Evolutionary conservation across 1,140 invertebrate species (phyloP), one percentile per base, ranked within the genome.

Genomic region (Eueides isabella): DNA sequence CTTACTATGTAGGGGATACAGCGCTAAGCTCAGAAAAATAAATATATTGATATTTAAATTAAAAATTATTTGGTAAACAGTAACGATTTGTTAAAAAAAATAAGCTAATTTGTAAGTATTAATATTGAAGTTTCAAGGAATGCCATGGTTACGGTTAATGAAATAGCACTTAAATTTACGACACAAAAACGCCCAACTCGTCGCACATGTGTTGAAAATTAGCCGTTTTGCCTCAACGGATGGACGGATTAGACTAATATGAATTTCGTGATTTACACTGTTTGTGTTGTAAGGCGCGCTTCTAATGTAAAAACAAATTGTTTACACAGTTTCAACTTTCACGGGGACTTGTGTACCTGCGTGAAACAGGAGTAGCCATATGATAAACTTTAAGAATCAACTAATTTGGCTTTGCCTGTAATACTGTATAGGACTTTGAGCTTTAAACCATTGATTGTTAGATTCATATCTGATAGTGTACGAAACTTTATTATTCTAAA

Each of bases 291-390:
- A 85, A 89, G 82, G 74, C 85, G 65, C 64, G 64, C 83, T 83
- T 77, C 80, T 81, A 80, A 86, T 81, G 85, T 82, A 81, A 80
- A 82, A 84, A 90, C 91, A 91, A 91, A 89, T 92, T 92, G 89
- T 91, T 91, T 85, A 90, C 85, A 81, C 76, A 87, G 90, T 90
- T 82, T 90, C 87, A 85, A 85, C 83, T 90, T 90, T 90, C 88
- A 87, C 82, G 48, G 61, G 80, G 80, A 79, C 85, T 80, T 81
- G 77, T 78, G 67, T 87, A 88, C 82, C 83, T 89, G 85, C 79
- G 63, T 80, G 71, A 80, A 84, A 83, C 75, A 74, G 72, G 80
- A 79, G 75, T 80, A 82, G 72, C 77, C 66, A 30, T 81, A 71
- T 71, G 68, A 72, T 75, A 79, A 80, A 79, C 79, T 71, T 67